phyloP scores from a whole-genome alignment of 2,113 vertebrate genomes.

The Dipodomys spectabilis region DNA sequence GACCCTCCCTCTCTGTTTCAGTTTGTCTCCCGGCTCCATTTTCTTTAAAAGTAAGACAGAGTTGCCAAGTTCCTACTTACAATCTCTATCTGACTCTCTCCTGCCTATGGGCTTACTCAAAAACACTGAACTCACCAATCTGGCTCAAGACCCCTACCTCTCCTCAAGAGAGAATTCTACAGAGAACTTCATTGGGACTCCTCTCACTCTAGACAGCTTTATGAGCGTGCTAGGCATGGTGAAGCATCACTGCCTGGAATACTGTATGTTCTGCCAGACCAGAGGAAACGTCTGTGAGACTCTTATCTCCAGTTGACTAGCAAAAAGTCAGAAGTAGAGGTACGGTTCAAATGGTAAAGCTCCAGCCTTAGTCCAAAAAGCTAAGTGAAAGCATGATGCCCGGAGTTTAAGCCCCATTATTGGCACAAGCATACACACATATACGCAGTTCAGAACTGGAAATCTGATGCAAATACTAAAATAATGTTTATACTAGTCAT shows the following conservation, averaged over 20 bases:
- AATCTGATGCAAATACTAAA: not conserved
- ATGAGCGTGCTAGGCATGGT: not conserved
- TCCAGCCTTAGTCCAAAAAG: too few relatives aligned
- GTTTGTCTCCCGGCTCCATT: not conserved
- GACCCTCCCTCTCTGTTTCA: not conserved
- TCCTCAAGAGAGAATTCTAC: not conserved
- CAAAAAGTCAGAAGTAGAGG: too few relatives aligned
- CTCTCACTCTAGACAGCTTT: not conserved
- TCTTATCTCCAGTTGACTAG: too few relatives aligned
- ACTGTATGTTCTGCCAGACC: too few relatives aligned
- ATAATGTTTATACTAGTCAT: not conserved
- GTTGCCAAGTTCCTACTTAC: not conserved
- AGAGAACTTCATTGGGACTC: not conserved
- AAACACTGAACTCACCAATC: not conserved
- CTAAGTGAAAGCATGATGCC: too few relatives aligned
- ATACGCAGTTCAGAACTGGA: constrained; percentile 37
- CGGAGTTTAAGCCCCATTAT: not conserved
- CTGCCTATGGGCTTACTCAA: not conserved
- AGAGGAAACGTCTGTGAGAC: not conserved
- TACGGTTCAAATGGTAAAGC: too few relatives aligned
- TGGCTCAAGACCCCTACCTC: not conserved
- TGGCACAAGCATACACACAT: too few relatives aligned
- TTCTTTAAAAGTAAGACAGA: not conserved
- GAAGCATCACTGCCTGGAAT: too few relatives aligned
- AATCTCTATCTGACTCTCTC: not conserved